phyloP scores from a whole-genome alignment of 2,113 vertebrate genomes.

The Bettongia penicillata region DNA sequence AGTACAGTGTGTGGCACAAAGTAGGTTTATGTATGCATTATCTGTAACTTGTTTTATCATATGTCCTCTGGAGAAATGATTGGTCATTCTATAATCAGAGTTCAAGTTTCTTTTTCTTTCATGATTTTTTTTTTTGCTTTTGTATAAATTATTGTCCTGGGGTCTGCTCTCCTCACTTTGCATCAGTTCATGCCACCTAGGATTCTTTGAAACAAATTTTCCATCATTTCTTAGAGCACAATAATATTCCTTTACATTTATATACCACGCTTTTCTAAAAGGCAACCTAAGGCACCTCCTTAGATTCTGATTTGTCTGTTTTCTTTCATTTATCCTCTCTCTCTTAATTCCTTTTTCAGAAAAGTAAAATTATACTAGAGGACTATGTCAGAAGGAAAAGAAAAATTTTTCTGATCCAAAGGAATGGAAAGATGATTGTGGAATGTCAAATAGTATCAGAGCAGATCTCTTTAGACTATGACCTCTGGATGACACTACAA shows the following conservation, averaged over 20 bases:
- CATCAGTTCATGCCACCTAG: not conserved
- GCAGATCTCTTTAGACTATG: not conserved
- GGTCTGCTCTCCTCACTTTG: not conserved
- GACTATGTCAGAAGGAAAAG: not conserved
- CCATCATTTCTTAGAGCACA: not conserved
- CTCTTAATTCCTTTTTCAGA: not conserved
- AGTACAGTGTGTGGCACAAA: not conserved
- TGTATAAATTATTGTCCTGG: not conserved
- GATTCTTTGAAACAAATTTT: not conserved
- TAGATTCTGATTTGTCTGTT: not conserved
- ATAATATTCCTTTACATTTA: not conserved
- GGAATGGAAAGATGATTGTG: not conserved
- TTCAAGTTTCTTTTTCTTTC: not conserved
- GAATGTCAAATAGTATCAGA: not conserved
- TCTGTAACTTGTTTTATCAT: not conserved
- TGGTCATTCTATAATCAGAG: too few relatives aligned
- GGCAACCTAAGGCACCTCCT: not conserved
- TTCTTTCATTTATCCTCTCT: not conserved
- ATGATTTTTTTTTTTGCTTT: not conserved
- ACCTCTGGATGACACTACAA: not conserved
- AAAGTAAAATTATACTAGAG: not conserved
- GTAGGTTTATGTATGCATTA: not conserved
- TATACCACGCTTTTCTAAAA: not conserved
- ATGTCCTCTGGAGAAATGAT: too few relatives aligned
- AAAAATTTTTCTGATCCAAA: not conserved